Evolutionary conservation across 2,113 vertebrate species (phyloP).

Genomic region (Ammospiza nelsoni): DNA sequence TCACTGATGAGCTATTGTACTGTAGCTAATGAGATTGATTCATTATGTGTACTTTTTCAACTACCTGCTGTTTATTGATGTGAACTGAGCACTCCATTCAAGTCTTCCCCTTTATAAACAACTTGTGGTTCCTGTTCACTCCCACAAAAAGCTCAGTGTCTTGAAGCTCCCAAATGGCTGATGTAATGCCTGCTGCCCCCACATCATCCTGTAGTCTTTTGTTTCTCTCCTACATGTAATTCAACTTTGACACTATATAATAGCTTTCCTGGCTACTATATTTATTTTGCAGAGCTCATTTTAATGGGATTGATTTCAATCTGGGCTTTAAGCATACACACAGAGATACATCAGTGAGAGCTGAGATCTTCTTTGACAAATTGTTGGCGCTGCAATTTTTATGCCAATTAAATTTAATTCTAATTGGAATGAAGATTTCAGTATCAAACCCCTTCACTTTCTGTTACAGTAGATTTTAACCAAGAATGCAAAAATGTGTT

Average conservation of each 20-base stretch:
- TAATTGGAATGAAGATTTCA: neutral
- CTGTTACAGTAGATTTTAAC: neutral
- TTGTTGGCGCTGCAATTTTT: neutral
- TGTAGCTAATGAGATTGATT: neutral
- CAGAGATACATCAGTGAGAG: neutral
- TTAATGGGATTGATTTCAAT: neutral
- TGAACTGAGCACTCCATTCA: neutral
- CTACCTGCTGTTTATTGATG: neutral
- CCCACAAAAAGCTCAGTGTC: accelerated
- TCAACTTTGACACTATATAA: neutral
- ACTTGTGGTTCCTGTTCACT: neutral
- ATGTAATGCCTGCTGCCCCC: neutral
- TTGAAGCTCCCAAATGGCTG: neutral
- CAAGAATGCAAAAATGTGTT: neutral
- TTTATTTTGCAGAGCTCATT: neutral
- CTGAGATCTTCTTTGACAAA: neutral
- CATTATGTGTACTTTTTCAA: neutral
- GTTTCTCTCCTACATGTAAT: neutral
- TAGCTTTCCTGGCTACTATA: neutral
- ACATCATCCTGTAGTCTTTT: neutral
- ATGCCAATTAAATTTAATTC: neutral
- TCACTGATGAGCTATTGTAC: neutral
- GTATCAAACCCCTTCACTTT: neutral
- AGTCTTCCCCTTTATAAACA: neutral
- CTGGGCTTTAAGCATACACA: neutral